These are phyloP conservation scores for Carposina sasakii DNA, from an alignment of 1,140 invertebrate genomes.

Conservation along the genomic window DNA sequence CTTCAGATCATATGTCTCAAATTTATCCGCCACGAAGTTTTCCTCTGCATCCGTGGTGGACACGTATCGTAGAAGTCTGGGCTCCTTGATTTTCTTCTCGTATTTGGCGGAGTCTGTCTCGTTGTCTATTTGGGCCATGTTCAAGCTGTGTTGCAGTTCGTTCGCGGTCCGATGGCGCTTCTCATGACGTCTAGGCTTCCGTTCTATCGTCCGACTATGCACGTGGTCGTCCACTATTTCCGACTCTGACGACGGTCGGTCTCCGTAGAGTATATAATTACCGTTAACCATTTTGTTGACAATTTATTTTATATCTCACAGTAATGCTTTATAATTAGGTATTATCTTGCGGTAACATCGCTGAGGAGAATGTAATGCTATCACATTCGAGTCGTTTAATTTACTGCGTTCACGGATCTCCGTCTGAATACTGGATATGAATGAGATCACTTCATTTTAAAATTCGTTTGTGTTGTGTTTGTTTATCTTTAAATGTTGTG, in stretches of 20 bases:
- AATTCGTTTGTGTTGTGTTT: too few species aligned
- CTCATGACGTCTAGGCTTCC: constrained; percentile 44
- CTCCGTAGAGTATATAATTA: constrained; percentile 61
- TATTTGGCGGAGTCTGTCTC: constrained; percentile 63
- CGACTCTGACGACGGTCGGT: constrained; percentile 54
- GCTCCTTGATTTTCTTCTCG: constrained; percentile 60
- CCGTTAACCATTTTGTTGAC: constrained; percentile 59
- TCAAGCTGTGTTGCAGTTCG: constrained; percentile 38
- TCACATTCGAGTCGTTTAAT: constrained; percentile 7
- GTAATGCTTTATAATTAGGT: too few species aligned
- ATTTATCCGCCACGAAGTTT: constrained; percentile 52
- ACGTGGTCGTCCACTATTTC: constrained; percentile 61
- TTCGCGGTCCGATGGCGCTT: constrained; percentile 37
- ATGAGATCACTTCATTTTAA: too few species aligned
- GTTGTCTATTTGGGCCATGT: constrained; percentile 52
- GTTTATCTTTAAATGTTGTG: too few species aligned
- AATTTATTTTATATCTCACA: too few species aligned
- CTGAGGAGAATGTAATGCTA: too few species aligned
- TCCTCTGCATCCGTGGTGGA: constrained; percentile 56
- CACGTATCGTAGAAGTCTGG: constrained; percentile 53
- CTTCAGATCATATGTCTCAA: constrained; percentile 57
- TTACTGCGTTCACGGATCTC: too few species aligned
- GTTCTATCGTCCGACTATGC: constrained; percentile 49
- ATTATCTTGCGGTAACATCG: too few species aligned
- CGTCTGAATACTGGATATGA: too few species aligned